Percentiles rank a stretch among this genome's conserved stretches.
Conservation (phyloP, 2,797 vertebrate species). For the Parotocinclus haroldoi region DNA sequence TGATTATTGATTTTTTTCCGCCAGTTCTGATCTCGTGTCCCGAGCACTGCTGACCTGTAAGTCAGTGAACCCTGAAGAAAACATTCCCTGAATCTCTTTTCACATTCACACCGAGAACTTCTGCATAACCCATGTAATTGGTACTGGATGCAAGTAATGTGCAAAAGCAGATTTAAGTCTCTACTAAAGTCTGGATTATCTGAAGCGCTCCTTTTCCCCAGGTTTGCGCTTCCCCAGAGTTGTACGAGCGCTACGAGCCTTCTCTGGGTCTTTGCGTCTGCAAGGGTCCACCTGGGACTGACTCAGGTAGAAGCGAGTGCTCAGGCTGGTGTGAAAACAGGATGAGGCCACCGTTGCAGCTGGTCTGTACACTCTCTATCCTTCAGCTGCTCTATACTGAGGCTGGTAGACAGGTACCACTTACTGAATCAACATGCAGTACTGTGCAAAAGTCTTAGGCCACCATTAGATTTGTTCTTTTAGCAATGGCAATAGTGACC, state of each 20-base stretch:
- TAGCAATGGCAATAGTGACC: no score
- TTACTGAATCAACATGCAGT: neutral
- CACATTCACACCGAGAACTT: neutral
- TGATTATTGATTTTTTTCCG: conserved; percentile 18
- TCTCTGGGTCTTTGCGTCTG: conserved; percentile 84
- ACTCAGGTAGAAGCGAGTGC: conserved; percentile 64
- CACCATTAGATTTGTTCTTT: no score
- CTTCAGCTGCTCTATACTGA: conserved; percentile 68
- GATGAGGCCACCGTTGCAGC: conserved; percentile 53
- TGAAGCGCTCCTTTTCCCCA: conserved; percentile 49
- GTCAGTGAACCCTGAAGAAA: conserved; percentile 37
- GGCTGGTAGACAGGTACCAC: conserved; percentile 54
- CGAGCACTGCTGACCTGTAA: conserved; percentile 20
- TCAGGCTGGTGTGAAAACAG: conserved; percentile 62
- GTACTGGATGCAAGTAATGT: conserved; percentile 24
- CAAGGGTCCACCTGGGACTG: conserved; percentile 47
- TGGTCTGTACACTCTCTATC: conserved; percentile 57
- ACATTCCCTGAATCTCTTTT: conserved; percentile 26
- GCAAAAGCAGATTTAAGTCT: neutral
- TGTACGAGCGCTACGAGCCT: conserved; percentile 76
- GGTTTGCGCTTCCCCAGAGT: conserved; percentile 75
- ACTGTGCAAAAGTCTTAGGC: no score
- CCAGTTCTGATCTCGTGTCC: conserved; percentile 14
- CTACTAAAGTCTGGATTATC: neutral
- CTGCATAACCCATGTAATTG: conserved; percentile 53